Base-by-base conservation (phyloP, 2,113 vertebrate species). In the Crotalus horridus region DNA sequence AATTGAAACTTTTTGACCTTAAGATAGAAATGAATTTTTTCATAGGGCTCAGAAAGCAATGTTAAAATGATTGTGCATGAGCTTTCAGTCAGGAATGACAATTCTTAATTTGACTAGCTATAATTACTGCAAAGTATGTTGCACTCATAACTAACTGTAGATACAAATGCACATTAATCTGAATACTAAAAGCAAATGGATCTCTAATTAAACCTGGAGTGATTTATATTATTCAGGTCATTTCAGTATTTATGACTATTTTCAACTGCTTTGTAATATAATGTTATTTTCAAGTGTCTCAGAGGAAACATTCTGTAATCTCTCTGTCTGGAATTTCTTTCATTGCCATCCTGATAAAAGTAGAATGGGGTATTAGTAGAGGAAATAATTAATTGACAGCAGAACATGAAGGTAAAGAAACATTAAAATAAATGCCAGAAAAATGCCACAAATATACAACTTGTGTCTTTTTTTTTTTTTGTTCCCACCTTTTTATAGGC, bases 401-500 rank as follows among this genome's bases (percentile, higher is more conserved):
- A 54, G 87, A n/a, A 24, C 23, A n/a, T 54, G 6, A 24, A 56
- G 39, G 51, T 58, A 43, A 39, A 81, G 29, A 15, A 69, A 69
- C 29, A n/a, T 69, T 69, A n/a, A 39, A 39, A 91, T 58, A 51
- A 58, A 46, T 9, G 85, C 87, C 51, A 94, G 87, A 95, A 86
- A 88, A 61, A 94, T 3, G 15, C 48, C 0, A 87, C 23, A 90
- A 48, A 24, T 89, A 56, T 15, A 81, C 15, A 81, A 39, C 1
- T 43, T 81, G 51, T 51, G 6, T 54, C 2, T 58, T 89, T 51
- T 59, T 96, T 95, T 93, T 93, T 95, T 93, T 93, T 93, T 94
- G 93, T 46, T 93, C 97, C 96, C 93, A 98, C 99, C 97, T 99
- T 99, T 96, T 99, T 99, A 96, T 99, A 99, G 1, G 99, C 99